phyloP scores from a whole-genome alignment of 2,113 vertebrate species.

The Alethe diademata region DNA sequence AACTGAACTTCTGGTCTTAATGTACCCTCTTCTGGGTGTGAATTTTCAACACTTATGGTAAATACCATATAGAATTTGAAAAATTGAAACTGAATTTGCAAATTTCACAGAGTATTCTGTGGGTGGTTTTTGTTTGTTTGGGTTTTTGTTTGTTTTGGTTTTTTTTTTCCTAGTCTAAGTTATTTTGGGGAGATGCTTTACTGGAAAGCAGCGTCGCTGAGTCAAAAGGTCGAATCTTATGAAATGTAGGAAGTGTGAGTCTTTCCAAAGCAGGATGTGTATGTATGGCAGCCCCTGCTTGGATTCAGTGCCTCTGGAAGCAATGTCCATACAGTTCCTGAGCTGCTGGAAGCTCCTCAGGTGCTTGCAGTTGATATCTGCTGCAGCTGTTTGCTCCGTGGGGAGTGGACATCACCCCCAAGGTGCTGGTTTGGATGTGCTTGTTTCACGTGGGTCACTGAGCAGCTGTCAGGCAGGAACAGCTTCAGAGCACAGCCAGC shows the following conservation, averaged over 20 bases:
- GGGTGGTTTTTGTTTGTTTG: not conserved
- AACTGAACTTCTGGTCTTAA: not conserved
- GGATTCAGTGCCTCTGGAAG: not conserved
- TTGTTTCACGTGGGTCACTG: not conserved
- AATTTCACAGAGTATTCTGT: not conserved
- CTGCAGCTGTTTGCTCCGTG: not conserved
- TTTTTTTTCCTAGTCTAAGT: not conserved
- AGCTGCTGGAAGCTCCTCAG: slow-evolving; percentile 8
- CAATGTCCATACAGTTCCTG: not conserved
- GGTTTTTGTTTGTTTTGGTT: not conserved
- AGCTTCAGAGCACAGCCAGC: not conserved
- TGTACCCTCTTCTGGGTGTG: not conserved
- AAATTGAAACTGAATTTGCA: not conserved
- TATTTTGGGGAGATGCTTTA: not conserved
- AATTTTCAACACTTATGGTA: not conserved
- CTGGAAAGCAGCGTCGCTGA: not conserved
- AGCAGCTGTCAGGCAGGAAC: slow-evolving; percentile 8
- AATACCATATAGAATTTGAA: not conserved
- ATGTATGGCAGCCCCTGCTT: not conserved
- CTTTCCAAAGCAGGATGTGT: not conserved
- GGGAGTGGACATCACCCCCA: not conserved
- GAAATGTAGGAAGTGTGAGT: not conserved
- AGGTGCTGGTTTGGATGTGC: not conserved
- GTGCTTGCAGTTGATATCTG: not conserved
- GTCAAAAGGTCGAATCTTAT: not conserved